phyloP scores from a whole-genome alignment of 64 coral and sea anemone species.

The Montipora efflorescens region DNA sequence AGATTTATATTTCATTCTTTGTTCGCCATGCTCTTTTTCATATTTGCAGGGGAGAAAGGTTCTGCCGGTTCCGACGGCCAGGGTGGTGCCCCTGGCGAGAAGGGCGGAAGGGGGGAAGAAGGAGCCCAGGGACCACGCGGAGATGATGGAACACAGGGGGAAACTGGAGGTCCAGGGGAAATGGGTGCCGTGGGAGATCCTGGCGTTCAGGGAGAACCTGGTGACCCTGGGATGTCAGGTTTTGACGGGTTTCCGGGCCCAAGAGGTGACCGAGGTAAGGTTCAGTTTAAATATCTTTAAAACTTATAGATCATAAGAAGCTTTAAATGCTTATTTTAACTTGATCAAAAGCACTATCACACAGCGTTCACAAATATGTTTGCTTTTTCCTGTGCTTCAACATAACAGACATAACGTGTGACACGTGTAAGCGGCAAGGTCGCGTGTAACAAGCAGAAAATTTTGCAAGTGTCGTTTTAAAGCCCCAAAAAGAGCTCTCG shows the following conservation, averaged over 20 bases:
- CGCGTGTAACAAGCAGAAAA: too few species aligned
- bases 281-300: background rate
- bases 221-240: background rate
- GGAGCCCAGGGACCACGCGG: constrained; percentile 37
- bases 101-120: constrained; percentile 1
- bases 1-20: too few species aligned
- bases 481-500: too few species aligned
- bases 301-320: background rate
- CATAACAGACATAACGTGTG: too few species aligned
- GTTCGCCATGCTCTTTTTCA: background rate
- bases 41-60: background rate
- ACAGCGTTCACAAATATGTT: too few species aligned
- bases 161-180: constrained; percentile 51
- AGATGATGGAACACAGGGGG: constrained; percentile 35
- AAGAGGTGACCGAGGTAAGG: background rate
- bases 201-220: constrained; percentile 52
- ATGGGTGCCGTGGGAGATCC: constrained; percentile 58
- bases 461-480: too few species aligned
- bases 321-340: background rate
- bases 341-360: too few species aligned
- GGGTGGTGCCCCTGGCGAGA: constrained; percentile 9
- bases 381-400: too few species aligned
- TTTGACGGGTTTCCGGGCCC: constrained; percentile 15
- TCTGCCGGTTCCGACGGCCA: background rate
- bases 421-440: too few species aligned